Conservation (phyloP, 2,797 vertebrate genomes). For the Furcifer pardalis region DNA sequence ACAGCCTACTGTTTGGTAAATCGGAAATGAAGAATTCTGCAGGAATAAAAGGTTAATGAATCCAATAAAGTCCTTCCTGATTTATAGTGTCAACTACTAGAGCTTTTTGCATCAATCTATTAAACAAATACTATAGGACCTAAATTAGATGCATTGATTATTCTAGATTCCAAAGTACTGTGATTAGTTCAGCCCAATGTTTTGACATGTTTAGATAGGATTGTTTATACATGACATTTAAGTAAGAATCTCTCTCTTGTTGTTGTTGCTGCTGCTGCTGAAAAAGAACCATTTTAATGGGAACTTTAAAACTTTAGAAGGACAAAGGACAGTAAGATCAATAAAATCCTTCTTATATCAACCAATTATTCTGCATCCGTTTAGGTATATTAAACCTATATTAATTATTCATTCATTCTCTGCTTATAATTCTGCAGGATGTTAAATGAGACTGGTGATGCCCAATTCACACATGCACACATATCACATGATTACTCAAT, state of each 20-base stretch:
- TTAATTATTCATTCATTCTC: neutral
- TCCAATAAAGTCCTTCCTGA: neutral
- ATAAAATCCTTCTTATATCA: neutral
- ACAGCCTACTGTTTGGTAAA: neutral
- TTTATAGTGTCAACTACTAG: neutral
- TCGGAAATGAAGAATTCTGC: neutral
- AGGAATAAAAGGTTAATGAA: neutral
- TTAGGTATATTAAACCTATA: neutral
- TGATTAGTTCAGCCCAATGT: neutral
- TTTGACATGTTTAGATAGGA: neutral
- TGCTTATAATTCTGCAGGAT: neutral
- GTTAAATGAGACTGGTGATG: neutral
- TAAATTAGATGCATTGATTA: neutral
- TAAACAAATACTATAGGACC: conserved; percentile 9
- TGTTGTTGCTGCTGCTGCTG: neutral
- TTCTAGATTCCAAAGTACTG: neutral
- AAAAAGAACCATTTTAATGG: neutral
- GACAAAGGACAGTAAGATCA: neutral
- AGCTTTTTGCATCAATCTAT: neutral
- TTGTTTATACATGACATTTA: neutral
- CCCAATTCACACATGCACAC: neutral
- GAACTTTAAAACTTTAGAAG: too few species aligned
- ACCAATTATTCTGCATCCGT: neutral
- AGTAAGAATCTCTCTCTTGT: neutral
- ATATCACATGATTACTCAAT: neutral